Percentiles rank a stretch among this genome's conserved stretches.
Conservation (phyloP, 2,797 vertebrate genomes). For the Rhinichthys osculus region DNA sequence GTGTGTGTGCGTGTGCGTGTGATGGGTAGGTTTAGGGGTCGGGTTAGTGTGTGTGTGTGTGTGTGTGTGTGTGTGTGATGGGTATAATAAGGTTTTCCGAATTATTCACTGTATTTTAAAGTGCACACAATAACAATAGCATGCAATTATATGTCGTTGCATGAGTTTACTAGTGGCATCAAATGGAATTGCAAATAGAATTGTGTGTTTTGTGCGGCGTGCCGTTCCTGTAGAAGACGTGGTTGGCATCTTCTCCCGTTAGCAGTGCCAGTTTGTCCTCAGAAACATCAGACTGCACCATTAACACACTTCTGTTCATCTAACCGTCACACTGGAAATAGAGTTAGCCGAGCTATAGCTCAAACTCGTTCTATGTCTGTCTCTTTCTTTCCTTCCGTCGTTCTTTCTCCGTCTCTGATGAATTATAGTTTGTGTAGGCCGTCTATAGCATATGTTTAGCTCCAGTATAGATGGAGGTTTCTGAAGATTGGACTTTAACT, state of each 20-base stretch:
- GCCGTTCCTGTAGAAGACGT: neutral
- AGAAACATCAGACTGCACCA: slow-evolving; percentile 28
- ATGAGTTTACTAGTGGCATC: neutral
- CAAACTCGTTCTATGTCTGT: slow-evolving; percentile 1
- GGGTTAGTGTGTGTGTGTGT: too few species aligned
- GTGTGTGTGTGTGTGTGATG: too few species aligned
- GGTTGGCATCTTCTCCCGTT: slow-evolving; percentile 19
- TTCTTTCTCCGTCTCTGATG: slow-evolving; percentile 43
- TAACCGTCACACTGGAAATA: slow-evolving; percentile 73
- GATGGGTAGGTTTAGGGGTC: too few species aligned
- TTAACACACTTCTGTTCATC: slow-evolving; percentile 70
- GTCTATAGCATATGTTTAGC: slow-evolving; percentile 66
- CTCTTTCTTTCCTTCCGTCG: neutral
- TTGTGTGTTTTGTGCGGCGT: slow-evolving; percentile 32
- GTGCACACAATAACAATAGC: neutral
- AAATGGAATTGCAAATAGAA: neutral
- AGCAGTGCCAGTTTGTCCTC: slow-evolving; percentile 29
- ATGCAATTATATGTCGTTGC: neutral
- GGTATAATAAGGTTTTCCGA: too few species aligned
- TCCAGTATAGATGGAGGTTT: slow-evolving; percentile 53
- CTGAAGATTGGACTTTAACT: slow-evolving; percentile 9
- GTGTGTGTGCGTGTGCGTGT: too few species aligned
- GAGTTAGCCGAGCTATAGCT: slow-evolving; percentile 61
- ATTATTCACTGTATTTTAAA: neutral
- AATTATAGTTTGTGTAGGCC: slow-evolving; percentile 69